phyloP scores from a whole-genome alignment of 2,888 invertebrate species.

The Pseudococcus longispinus region DNA sequence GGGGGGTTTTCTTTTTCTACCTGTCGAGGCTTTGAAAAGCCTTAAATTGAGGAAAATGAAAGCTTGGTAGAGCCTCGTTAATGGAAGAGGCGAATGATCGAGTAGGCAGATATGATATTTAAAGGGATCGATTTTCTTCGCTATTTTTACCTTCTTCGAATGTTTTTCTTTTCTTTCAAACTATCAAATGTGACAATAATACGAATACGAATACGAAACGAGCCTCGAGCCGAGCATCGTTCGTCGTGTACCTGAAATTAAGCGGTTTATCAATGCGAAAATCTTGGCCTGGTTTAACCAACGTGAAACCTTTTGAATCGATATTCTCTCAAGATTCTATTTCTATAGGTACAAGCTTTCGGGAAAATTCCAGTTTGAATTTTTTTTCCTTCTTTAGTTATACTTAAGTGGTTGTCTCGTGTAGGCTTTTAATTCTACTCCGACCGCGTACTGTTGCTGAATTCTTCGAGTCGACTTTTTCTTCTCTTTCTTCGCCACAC shows the following conservation, averaged over 20 bases:
- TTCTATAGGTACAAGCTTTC: neutral
- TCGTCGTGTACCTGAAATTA: neutral
- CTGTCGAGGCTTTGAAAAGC: neutral
- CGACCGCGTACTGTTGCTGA: neutral
- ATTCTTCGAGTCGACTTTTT: neutral
- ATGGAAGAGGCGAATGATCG: neutral
- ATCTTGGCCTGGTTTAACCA: neutral
- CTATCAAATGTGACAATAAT: neutral
- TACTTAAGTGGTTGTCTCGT: neutral
- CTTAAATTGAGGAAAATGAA: neutral
- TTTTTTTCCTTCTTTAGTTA: neutral
- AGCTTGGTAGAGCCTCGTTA: neutral
- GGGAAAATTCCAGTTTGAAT: neutral
- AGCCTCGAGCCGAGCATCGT: neutral
- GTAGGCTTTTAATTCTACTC: neutral
- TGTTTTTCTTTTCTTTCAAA: neutral
- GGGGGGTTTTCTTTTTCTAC: neutral
- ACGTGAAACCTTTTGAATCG: neutral
- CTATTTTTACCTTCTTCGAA: neutral
- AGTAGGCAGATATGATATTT: neutral
- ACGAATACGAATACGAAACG: neutral
- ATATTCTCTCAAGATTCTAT: neutral
- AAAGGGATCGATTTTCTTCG: neutral
- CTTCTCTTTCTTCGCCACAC: too few relatives aligned
- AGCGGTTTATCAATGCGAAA: slow-evolving; percentile 12